These are phyloP conservation scores for Callosobruchus maculatus DNA, from an alignment of 2,888 invertebrate genomes.

Conservation along the genomic window DNA sequence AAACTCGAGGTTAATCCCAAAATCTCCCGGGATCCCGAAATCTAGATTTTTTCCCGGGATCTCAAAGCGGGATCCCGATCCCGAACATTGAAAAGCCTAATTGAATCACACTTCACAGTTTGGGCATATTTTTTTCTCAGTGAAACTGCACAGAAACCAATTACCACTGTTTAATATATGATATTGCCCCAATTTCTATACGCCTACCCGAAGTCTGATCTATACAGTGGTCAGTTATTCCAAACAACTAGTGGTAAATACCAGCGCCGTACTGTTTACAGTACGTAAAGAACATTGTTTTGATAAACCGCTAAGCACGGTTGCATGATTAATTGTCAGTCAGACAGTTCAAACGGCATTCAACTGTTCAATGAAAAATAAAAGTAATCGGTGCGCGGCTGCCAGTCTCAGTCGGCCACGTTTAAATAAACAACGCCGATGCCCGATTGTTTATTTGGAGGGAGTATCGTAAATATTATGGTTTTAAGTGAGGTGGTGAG, in stretches of 20 bases:
- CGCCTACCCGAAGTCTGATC: no score
- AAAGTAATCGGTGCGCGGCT: background rate
- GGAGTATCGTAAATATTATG: conserved; percentile 19
- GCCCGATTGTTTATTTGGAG: conserved; percentile 17
- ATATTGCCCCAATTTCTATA: no score
- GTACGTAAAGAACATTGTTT: background rate
- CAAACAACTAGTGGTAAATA: background rate
- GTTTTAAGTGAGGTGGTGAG: conserved; percentile 16
- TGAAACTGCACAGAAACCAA: no score
- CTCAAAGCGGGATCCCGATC: no score
- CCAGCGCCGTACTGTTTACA: background rate
- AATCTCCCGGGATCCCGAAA: no score
- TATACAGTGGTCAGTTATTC: background rate
- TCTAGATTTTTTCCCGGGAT: no score
- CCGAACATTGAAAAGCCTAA: no score
- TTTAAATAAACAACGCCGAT: conserved; percentile 2
- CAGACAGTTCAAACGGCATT: background rate
- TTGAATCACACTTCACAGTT: no score
- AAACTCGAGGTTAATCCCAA: no score
- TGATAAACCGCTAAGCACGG: background rate
- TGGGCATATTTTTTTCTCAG: no score
- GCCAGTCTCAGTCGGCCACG: background rate
- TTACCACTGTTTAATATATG: no score
- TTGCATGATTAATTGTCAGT: background rate
- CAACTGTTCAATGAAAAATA: background rate